These are phyloP conservation scores for Zoanthus solanderi DNA, from an alignment of 92 coral and sea anemone species.

Conservation along the genomic window DNA sequence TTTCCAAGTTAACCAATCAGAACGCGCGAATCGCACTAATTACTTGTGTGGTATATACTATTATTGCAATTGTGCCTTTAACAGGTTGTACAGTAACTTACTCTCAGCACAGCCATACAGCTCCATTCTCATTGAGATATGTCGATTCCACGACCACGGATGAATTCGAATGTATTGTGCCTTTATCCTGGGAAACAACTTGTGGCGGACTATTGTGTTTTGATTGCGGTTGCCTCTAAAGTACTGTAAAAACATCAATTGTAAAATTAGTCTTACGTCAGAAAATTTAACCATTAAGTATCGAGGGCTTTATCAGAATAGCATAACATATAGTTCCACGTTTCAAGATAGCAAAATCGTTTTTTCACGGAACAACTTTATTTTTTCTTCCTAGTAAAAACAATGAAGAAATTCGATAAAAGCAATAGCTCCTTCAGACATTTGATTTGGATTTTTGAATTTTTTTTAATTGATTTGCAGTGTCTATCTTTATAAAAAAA, in stretches of 20 bases:
- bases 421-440: too few relatives aligned
- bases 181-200: constrained; percentile 43
- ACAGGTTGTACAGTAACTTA: neutral
- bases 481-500: too few relatives aligned
- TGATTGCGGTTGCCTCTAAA: constrained; percentile 31
- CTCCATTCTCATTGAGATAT: constrained; percentile 29
- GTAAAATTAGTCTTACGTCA: too few relatives aligned
- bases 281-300: too few relatives aligned
- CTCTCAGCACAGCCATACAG: constrained; percentile 44
- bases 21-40: neutral
- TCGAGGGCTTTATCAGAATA: neutral
- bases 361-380: too few relatives aligned
- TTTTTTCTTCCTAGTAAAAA: too few relatives aligned
- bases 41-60: too few relatives aligned
- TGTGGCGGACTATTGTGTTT: constrained; percentile 17
- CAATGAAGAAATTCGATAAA: too few relatives aligned
- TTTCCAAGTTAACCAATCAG: too few relatives aligned
- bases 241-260: constrained; percentile 10
- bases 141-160: constrained; percentile 39
- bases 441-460: too few relatives aligned
- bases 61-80: too few relatives aligned
- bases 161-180: constrained; percentile 34
- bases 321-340: neutral
- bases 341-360: neutral
- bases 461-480: too few relatives aligned